Conservation (phyloP, 2,888 invertebrate species). For the Aphodius granarius region DNA sequence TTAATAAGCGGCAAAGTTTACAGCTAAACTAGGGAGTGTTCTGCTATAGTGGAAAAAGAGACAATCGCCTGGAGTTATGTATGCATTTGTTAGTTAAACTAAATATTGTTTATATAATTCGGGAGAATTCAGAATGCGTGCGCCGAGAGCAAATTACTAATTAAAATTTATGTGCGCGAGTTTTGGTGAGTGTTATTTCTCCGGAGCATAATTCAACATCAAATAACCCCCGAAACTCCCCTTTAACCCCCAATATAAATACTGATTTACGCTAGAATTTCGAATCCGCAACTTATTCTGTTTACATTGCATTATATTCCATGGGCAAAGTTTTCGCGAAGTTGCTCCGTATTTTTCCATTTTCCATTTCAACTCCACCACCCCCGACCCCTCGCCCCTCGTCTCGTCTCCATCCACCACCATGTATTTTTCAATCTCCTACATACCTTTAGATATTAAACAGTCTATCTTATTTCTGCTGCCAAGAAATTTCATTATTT, state of each 20-base stretch:
- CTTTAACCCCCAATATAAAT: constrained; percentile 29
- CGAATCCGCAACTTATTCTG: constrained; percentile 42
- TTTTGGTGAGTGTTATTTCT: neutral
- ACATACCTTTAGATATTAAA: constrained; percentile 51
- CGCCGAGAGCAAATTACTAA: neutral
- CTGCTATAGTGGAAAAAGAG: neutral
- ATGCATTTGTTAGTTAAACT: neutral
- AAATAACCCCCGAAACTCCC: neutral
- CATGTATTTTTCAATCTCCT: constrained; percentile 51
- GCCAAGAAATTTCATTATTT: constrained; percentile 53
- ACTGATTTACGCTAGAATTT: constrained; percentile 40
- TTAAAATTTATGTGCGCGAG: neutral
- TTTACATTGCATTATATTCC: constrained; percentile 46
- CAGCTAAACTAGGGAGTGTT: neutral
- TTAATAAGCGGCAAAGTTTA: neutral
- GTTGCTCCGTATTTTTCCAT: constrained; percentile 45
- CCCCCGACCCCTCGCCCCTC: neutral
- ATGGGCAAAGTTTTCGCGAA: constrained; percentile 41
- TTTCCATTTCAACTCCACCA: constrained; percentile 37
- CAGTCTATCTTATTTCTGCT: constrained; percentile 51
- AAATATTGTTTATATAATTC: neutral
- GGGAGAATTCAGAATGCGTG: neutral
- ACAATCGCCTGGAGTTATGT: neutral
- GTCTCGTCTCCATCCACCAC: constrained; percentile 32
- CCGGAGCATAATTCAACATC: neutral